A percentile compares a stretch with the other conserved stretches of the same genome.
These are phyloP conservation scores for Hemichromis elongatus DNA, from an alignment of 2,113 vertebrate species.

Conservation along the genomic window DNA sequence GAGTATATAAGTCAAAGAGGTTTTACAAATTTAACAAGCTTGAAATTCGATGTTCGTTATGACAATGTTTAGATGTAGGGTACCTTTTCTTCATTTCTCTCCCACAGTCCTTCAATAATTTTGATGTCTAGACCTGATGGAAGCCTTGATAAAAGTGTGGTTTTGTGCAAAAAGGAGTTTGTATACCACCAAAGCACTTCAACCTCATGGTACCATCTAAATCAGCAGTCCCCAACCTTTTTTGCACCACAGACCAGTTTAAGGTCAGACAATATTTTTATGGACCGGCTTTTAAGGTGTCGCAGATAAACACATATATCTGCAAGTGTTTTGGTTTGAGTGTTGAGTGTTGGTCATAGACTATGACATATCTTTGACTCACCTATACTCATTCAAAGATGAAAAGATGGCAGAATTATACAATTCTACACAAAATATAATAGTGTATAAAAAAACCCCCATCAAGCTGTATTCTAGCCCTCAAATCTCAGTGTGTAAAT, in stretches of 20 bases:
- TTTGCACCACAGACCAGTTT: too few species aligned
- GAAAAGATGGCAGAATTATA: slow-evolving; percentile 19
- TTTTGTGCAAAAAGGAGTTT: too few species aligned
- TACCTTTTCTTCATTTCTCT: not conserved
- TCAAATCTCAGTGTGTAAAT: slow-evolving; percentile 10
- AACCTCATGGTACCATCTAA: too few species aligned
- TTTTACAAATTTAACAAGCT: not conserved
- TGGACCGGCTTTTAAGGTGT: too few species aligned
- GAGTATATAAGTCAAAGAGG: not conserved
- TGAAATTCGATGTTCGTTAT: not conserved
- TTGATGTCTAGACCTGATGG: not conserved
- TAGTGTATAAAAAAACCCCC: not conserved
- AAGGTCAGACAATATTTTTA: too few species aligned
- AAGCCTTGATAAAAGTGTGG: too few species aligned
- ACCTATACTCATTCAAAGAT: not conserved
- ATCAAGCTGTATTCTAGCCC: not conserved
- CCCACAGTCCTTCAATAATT: not conserved
- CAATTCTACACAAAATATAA: not conserved
- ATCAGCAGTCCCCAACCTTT: too few species aligned
- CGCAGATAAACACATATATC: too few species aligned
- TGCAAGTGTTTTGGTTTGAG: too few species aligned
- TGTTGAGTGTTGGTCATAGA: too few species aligned
- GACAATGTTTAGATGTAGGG: not conserved
- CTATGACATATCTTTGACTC: not conserved
- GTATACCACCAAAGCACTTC: too few species aligned